These are phyloP conservation scores for Stylophora pistillata DNA, from an alignment of 64 coral and sea anemone species.

Conservation along the genomic window DNA sequence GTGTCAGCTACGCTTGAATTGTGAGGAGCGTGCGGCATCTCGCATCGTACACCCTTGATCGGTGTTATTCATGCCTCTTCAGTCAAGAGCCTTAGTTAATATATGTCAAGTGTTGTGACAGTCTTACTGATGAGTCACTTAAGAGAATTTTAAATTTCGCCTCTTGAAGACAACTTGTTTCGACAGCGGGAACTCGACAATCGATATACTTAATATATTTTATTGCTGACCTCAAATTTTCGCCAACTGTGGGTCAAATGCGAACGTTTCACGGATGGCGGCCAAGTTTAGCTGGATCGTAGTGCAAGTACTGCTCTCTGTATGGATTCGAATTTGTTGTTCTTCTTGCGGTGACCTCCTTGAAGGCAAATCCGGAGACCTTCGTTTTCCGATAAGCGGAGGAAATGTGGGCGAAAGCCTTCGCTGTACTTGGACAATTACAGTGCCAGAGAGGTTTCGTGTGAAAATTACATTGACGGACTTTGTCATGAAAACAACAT, in stretches of 20 bases:
- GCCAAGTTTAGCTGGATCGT: constrained; percentile 26
- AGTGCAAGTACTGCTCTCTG: neutral
- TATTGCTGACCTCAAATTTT: constrained; percentile 49
- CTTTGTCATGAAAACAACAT: constrained; percentile 78
- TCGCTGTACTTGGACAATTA: constrained; percentile 75
- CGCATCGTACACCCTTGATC: too few relatives aligned
- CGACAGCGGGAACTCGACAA: constrained; percentile 23
- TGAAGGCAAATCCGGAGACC: constrained; percentile 4
- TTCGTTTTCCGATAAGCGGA: constrained; percentile 44
- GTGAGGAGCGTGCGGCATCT: neutral
- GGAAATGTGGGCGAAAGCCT: constrained; percentile 43
- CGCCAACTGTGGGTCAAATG: constrained; percentile 40
- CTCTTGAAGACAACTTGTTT: constrained; percentile 38
- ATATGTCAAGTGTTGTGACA: constrained; percentile 36
- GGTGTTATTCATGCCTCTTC: constrained; percentile 6
- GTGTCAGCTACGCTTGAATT: neutral
- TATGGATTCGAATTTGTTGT: constrained; percentile 31
- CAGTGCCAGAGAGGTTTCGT: constrained; percentile 46
- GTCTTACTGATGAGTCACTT: constrained; percentile 23
- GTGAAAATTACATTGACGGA: constrained; percentile 76
- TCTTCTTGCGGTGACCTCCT: constrained; percentile 38
- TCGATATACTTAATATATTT: constrained; percentile 22
- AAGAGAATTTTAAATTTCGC: constrained; percentile 32
- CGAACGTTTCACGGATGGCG: constrained; percentile 22
- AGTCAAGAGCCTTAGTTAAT: constrained; percentile 32